Percentiles rank a stretch among this genome's conserved stretches.
Evolutionary conservation across 1,140 invertebrate genomes (phyloP).

Genomic region (Polypedilum vanderplanki): DNA sequence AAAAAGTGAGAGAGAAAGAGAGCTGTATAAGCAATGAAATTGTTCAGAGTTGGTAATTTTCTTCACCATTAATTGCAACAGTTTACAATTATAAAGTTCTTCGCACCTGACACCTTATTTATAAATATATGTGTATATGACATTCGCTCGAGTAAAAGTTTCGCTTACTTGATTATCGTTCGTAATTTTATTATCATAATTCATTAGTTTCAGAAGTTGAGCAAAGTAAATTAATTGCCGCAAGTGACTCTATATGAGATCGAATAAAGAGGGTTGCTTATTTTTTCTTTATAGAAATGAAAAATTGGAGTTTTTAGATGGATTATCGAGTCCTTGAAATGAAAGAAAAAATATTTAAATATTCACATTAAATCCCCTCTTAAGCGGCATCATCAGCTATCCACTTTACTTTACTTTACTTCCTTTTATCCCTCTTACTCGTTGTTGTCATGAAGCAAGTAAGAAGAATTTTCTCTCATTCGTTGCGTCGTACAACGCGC

Average conservation of each 20-base stretch:
- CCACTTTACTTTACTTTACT: not conserved
- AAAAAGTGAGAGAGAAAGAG: not conserved
- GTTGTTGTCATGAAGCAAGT: not conserved
- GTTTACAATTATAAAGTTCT: slow-evolving; percentile 13
- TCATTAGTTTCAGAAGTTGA: too few species aligned
- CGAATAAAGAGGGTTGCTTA: too few species aligned
- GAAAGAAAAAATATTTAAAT: not conserved
- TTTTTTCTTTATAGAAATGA: too few species aligned
- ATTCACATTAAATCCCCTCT: slow-evolving; percentile 14
- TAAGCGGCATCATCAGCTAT: not conserved
- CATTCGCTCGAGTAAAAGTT: too few species aligned
- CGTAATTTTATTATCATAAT: too few species aligned
- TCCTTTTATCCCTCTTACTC: not conserved
- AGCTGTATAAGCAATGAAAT: not conserved
- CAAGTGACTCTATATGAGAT: too few species aligned
- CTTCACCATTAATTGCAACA: not conserved
- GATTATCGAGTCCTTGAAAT: too few species aligned
- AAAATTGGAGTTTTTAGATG: too few species aligned
- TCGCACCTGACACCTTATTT: slow-evolving; percentile 7
- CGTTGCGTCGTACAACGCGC: slow-evolving; percentile 1
- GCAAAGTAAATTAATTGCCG: too few species aligned
- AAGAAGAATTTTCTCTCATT: not conserved
- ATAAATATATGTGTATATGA: too few species aligned
- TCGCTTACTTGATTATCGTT: too few species aligned
- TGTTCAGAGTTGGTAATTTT: not conserved